These are phyloP conservation scores for Eueides isabella DNA, from an alignment of 1,140 invertebrate genomes.

Conservation along the genomic window DNA sequence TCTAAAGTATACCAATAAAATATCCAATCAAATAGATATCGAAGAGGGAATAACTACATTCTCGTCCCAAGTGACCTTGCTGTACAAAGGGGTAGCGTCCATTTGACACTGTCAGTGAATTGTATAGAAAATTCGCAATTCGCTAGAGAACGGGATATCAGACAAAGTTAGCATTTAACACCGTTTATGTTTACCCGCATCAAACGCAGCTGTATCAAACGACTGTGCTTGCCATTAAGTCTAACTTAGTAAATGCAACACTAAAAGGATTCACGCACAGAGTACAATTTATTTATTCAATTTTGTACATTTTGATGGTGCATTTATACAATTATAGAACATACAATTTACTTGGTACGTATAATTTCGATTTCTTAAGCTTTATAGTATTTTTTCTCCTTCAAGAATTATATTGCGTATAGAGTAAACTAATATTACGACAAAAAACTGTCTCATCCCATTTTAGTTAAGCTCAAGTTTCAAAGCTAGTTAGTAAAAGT, in stretches of 20 bases:
- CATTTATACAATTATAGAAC: neutral
- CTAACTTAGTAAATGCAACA: slow-evolving; percentile 5
- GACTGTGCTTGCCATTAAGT: slow-evolving; percentile 35
- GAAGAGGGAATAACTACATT: neutral
- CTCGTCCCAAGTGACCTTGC: neutral
- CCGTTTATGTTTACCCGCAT: slow-evolving; percentile 12
- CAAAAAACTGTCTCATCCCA: no score
- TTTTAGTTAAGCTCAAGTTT: no score
- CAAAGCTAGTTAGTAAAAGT: no score
- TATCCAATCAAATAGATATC: slow-evolving; percentile 3
- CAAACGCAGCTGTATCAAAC: slow-evolving; percentile 14
- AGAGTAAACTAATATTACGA: no score
- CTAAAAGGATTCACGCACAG: slow-evolving; percentile 1
- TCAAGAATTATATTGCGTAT: no score
- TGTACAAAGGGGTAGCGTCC: neutral
- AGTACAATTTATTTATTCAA: neutral
- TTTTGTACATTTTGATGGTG: neutral
- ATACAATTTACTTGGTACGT: no score
- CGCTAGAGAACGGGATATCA: neutral
- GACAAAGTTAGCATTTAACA: slow-evolving; percentile 13
- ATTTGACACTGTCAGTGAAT: slow-evolving; percentile 20
- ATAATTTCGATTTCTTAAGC: no score
- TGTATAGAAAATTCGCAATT: slow-evolving; percentile 3
- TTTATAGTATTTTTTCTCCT: no score
- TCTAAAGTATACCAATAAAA: neutral